A percentile compares a stretch with the other conserved stretches of the same genome.
These are phyloP conservation scores for Balearica regulorum DNA, from an alignment of 2,797 vertebrate genomes.

Conservation along the genomic window DNA sequence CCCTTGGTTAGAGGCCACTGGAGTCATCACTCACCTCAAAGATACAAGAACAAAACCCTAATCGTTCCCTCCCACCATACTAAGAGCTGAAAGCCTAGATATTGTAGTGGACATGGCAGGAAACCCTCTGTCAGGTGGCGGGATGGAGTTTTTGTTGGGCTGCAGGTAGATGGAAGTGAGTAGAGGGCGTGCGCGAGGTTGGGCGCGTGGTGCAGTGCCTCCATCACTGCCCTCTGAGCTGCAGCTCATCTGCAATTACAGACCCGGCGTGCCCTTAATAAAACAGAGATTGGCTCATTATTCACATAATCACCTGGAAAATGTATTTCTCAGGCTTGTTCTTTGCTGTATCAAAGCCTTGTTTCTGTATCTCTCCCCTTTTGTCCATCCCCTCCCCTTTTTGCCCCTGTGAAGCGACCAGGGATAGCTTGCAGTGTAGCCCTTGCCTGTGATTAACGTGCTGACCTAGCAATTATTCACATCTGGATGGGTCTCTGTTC, in stretches of 20 bases:
- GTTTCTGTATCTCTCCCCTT: background rate
- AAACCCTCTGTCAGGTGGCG: background rate
- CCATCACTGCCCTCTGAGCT: background rate
- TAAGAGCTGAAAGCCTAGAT: background rate
- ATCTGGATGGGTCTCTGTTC: slow-evolving; percentile 65
- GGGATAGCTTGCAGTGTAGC: background rate
- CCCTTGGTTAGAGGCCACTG: background rate
- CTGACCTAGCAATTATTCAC: slow-evolving; percentile 73
- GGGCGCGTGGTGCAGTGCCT: background rate
- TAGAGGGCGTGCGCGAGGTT: fast-evolving
- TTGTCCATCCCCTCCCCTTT: background rate
- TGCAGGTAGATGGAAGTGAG: background rate
- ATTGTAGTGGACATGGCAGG: background rate
- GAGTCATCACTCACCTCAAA: background rate
- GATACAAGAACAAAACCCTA: background rate
- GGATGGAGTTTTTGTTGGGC: background rate
- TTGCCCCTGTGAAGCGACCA: background rate
- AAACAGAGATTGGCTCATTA: slow-evolving; percentile 29
- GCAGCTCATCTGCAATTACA: slow-evolving; percentile 37
- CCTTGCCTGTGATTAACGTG: slow-evolving; percentile 67
- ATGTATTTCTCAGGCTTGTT: slow-evolving; percentile 24
- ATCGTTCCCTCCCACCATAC: background rate
- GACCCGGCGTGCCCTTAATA: background rate
- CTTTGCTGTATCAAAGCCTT: slow-evolving; percentile 53
- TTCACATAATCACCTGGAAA: slow-evolving; percentile 53